phyloP scores from a whole-genome alignment of 2,113 vertebrate genomes.

The Phylloscopus trochilus region DNA sequence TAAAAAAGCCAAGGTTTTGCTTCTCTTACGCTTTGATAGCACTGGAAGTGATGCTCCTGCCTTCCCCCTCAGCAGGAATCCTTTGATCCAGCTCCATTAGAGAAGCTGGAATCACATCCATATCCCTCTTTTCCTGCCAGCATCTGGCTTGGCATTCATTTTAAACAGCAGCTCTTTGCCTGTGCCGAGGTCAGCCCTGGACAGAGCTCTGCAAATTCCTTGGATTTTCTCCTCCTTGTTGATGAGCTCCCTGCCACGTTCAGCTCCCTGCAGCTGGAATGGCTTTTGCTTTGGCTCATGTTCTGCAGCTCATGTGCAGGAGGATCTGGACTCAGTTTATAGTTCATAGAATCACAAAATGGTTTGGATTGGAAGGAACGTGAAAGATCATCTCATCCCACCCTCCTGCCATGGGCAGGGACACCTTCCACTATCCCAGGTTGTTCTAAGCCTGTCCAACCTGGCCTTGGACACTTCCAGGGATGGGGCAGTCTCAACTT shows the following conservation, averaged over 20 bases:
- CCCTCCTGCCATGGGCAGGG: background rate
- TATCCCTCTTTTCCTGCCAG: background rate
- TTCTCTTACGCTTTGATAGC: background rate
- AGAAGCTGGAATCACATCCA: background rate
- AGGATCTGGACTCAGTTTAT: background rate
- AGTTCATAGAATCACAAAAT: background rate
- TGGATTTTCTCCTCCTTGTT: background rate
- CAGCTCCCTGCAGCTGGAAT: background rate
- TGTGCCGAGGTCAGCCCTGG: background rate
- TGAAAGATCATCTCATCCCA: background rate
- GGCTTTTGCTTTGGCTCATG: background rate
- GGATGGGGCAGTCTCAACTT: too few relatives aligned
- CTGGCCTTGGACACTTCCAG: background rate
- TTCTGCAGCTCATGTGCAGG: background rate
- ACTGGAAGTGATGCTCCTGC: background rate
- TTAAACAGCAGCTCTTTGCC: background rate
- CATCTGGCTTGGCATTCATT: background rate
- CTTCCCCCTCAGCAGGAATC: background rate
- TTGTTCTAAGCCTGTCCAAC: rapidly evolving
- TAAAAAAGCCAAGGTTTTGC: background rate
- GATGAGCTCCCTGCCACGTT: background rate
- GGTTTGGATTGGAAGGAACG: background rate
- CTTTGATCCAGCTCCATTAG: slow-evolving; percentile 16
- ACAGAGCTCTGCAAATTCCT: background rate
- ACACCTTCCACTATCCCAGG: background rate